Evolutionary conservation across 2,797 vertebrate genomes (phyloP), one percentile per base, ranked within the genome.

Genomic region (Bradypus variegatus): DNA sequence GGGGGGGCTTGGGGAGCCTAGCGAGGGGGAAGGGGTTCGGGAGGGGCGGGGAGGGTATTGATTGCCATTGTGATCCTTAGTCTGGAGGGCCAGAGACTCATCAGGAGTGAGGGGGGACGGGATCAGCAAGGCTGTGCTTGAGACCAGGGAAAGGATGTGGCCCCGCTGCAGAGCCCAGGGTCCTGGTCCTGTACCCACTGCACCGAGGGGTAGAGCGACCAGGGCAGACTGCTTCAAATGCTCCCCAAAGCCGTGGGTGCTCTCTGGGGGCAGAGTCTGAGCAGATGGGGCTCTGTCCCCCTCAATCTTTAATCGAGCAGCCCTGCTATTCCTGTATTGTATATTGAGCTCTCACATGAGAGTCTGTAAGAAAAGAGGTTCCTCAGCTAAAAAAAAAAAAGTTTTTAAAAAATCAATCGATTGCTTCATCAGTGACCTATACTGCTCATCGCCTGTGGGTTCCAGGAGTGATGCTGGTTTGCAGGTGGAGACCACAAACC

Each of bases 371-470:
- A 70, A 82, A 45, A 72, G 65, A 70, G 65, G 50, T 25, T 64
- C 27, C 69, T 73, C 4, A 13, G 33, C 4, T 8, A 5, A 67
- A 67, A 67, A 67, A 67, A 5, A 73, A 75, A 2, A 6, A 50
- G 48, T 70, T 76, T 11, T 67, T 31, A 27, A 77, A 4, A 41
- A 50, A 6, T 29, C 29, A 6, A 0, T 6, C 21, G 55, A 5
- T 48, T 64, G 19, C 15, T 64, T 65, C 45, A 58, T 31, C 18
- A 1, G 3, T 18, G 23, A 8, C 25, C 33, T 69, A 1, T n/a
- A 21, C 50, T 0, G 6, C 50, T 6, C 13, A 25, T 38, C 53
- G 41, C 29, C 73, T n/a, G 0, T 2, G 5, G 18, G 33, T 25
- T 16, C 33, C 25, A 16, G 65, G n/a, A 4, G 3, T 3, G 23